A percentile compares a stretch with the other conserved stretches of the same genome.
Conservation (phyloP, 2,888 invertebrate species). For the Synanthedon vespiformis region DNA sequence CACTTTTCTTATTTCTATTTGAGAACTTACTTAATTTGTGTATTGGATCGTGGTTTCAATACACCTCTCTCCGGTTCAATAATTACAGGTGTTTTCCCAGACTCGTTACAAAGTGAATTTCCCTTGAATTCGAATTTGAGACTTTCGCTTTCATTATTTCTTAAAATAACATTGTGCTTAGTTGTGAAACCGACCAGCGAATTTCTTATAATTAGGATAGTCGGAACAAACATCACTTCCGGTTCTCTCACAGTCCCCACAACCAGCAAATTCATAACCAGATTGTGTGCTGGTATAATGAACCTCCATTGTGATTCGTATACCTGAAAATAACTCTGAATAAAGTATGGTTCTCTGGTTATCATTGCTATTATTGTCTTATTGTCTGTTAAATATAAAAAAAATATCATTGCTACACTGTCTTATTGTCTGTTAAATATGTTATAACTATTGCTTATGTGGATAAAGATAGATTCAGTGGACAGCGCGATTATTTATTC, state of each 20-base stretch:
- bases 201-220: slow-evolving; percentile 71
- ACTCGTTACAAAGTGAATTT: slow-evolving; percentile 66
- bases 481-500: no score
- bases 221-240: slow-evolving; percentile 69
- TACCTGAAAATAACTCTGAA: slow-evolving; percentile 33
- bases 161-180: slow-evolving; percentile 46
- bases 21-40: slow-evolving; percentile 58
- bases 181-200: slow-evolving; percentile 71
- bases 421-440: not conserved
- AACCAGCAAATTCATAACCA: slow-evolving; percentile 70
- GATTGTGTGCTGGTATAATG: slow-evolving; percentile 66
- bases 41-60: slow-evolving; percentile 54
- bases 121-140: slow-evolving; percentile 66
- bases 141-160: slow-evolving; percentile 66
- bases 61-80: slow-evolving; percentile 63
- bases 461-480: no score
- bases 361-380: not conserved
- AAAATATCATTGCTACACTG: not conserved
- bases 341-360: not conserved
- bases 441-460: no score
- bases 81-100: slow-evolving; percentile 57
- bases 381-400: not conserved
- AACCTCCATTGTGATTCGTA: slow-evolving; percentile 78
- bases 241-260: slow-evolving; percentile 76
- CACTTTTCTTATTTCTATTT: not conserved